Conservation (phyloP, 92 coral and sea anemone species). For the Paragorgia papillata region DNA sequence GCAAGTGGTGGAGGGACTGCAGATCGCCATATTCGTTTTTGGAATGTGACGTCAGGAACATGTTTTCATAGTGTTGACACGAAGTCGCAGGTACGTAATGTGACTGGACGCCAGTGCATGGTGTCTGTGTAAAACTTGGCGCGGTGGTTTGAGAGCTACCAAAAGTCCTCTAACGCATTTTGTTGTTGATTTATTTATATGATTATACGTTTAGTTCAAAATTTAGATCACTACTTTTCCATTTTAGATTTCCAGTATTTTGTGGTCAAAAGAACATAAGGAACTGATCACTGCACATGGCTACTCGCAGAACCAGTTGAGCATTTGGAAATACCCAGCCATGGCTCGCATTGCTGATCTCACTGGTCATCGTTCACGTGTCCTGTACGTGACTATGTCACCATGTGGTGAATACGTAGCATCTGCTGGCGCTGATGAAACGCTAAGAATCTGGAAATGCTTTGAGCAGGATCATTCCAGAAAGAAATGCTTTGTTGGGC, state of each 20-base stretch:
- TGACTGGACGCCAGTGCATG: no score
- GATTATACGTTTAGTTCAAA: no score
- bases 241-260: conserved; percentile 74
- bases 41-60: conserved; percentile 87
- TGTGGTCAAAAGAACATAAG: conserved; percentile 90
- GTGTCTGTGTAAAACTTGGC: no score
- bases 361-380: conserved; percentile 84
- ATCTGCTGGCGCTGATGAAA: conserved; percentile 95
- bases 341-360: conserved; percentile 87
- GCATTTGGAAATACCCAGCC: conserved; percentile 93
- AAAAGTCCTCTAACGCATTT: no score
- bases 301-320: conserved; percentile 82
- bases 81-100: conserved; percentile 72
- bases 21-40: conserved; percentile 89
- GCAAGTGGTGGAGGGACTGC: conserved; percentile 99
- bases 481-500: conserved; percentile 18
- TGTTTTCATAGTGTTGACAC: conserved; percentile 86
- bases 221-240: no score
- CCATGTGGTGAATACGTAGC: conserved; percentile 92
- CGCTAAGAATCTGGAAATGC: conserved; percentile 94
- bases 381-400: conserved; percentile 86
- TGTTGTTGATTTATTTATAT: no score
- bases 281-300: conserved; percentile 93
- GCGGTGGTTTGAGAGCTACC: no score
- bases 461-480: conserved; percentile 67